Evolutionary conservation across 2,888 invertebrate genomes (phyloP), one percentile per base, ranked within the genome.

Genomic region (Chirona hameri): DNA sequence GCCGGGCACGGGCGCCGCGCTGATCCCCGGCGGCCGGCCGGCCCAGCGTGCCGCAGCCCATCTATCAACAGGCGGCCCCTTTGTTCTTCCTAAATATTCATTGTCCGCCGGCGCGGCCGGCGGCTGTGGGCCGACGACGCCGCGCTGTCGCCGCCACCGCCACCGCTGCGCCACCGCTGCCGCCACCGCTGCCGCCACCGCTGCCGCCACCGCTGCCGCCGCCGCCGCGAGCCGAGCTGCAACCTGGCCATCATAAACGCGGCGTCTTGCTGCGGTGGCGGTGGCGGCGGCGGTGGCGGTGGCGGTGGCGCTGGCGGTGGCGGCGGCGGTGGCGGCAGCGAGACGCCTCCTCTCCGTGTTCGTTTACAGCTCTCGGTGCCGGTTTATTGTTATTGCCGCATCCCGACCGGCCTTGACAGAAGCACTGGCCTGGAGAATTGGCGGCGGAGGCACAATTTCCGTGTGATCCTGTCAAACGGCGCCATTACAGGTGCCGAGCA

Each of bases 1-100:
- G 39, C 39, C 39, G 39, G 39, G 39, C 39, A 39, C 39, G 39
- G 39, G 39, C 39, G 39, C 4, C 39, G 39, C 39, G 39, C 39
- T 7, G 39, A 39, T 7, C 39, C 39, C 39, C 21, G 76, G 39
- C 76, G 76, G 76, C 46, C 76, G 39, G 76, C 39, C 76, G 39
- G 39, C 76, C 24, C 15, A 39, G 15, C 46, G 39, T 9, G 76
- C 46, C 46, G 76, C 21, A 39, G 76, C 46, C 27, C 76, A 76
- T 76, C 76, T 76, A 76, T 76, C 76, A 76, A 76, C 76, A 76
- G 76, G 76, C 76, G 76, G 76, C 76, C 76, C 76, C 76, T 76
- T 76, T 76, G 76, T 76, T 76, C 76, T 76, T 14, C 24, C 76
- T 76, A 46, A 76, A 76, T 76, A 76, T 76, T 39, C 76, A 76